These are phyloP conservation scores for Ctenochaetus hawaiiensis DNA, from an alignment of 2,797 vertebrate genomes.

Conservation along the genomic window DNA sequence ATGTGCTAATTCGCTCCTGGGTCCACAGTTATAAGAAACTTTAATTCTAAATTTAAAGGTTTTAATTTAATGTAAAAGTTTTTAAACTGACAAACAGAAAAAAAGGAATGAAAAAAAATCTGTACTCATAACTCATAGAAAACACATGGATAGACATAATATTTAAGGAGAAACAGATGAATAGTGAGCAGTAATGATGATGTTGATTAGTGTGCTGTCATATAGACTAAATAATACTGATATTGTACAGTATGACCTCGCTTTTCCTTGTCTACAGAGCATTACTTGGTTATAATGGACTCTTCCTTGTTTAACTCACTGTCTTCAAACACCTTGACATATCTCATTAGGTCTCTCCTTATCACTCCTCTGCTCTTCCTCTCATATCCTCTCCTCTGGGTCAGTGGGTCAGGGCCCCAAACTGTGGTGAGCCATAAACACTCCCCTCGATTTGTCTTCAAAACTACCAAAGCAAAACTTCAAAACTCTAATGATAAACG, in stretches of 20 bases:
- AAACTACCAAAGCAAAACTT: constrained; percentile 65
- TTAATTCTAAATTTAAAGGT: too few species aligned
- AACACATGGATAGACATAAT: background rate
- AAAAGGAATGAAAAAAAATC: background rate
- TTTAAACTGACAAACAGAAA: background rate
- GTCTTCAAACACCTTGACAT: constrained; percentile 33
- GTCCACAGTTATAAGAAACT: background rate
- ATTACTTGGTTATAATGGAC: background rate
- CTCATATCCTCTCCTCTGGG: constrained; percentile 35
- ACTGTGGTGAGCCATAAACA: constrained; percentile 48
- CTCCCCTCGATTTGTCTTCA: constrained; percentile 60
- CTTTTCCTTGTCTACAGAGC: background rate
- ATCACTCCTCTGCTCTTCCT: constrained; percentile 24
- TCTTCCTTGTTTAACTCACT: constrained; percentile 7
- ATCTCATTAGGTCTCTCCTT: constrained; percentile 28
- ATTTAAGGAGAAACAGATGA: background rate
- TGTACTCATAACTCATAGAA: background rate
- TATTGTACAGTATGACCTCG: too few species aligned
- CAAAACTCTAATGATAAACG: constrained; percentile 52
- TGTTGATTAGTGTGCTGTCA: background rate
- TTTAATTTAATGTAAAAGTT: too few species aligned
- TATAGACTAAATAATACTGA: background rate
- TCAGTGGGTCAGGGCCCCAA: constrained; percentile 57
- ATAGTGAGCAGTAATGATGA: background rate
- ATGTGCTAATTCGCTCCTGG: background rate